Evolutionary conservation across 2,797 vertebrate genomes (phyloP).

Genomic region (Sarcoramphus papa): DNA sequence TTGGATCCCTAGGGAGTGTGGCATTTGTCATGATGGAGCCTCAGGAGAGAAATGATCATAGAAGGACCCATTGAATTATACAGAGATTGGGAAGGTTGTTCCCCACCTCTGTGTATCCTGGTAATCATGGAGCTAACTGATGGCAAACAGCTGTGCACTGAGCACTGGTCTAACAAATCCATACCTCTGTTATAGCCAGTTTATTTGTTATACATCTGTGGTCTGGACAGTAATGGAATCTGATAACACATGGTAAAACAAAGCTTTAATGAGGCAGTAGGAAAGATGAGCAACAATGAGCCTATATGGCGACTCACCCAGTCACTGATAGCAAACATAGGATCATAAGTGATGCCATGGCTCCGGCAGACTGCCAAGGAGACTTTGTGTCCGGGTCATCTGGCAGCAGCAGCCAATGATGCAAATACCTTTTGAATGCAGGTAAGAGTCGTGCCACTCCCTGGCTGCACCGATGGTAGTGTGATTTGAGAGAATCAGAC

Average conservation of each 20-base stretch:
- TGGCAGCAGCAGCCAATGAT: background rate
- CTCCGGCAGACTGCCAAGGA: background rate
- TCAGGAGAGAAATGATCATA: background rate
- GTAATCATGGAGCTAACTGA: background rate
- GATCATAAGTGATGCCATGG: background rate
- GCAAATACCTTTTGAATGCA: background rate
- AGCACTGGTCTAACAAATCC: background rate
- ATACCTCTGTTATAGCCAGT: background rate
- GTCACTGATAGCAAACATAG: rapidly evolving
- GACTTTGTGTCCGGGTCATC: background rate
- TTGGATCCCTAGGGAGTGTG: background rate
- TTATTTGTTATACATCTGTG: background rate
- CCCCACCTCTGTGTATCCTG: background rate
- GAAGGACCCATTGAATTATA: background rate
- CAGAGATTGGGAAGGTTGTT: background rate
- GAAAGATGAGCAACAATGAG: background rate
- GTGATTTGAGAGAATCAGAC: background rate
- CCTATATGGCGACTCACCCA: no score
- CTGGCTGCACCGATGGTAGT: rapidly evolving
- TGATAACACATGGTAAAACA: background rate
- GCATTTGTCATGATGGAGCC: background rate
- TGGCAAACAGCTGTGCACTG: background rate
- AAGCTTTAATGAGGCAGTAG: background rate
- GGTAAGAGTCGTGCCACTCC: background rate
- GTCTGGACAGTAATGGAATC: background rate